A percentile compares a stretch with the other conserved stretches of the same genome.
Conservation (phyloP, 2,797 vertebrate genomes). For the Trichosurus vulpecula region DNA sequence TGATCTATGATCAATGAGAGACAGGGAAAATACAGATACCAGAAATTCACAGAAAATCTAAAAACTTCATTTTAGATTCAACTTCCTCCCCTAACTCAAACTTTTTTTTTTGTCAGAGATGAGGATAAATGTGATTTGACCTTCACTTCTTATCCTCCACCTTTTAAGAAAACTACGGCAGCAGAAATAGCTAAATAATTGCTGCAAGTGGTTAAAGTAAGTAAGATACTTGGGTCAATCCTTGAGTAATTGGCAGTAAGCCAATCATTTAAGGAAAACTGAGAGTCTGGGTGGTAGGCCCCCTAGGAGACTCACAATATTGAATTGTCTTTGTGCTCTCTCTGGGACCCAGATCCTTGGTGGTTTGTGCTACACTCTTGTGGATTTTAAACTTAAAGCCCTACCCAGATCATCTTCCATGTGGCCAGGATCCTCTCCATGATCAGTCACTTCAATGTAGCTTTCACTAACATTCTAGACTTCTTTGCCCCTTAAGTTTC, state of each 20-base stretch:
- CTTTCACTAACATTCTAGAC: background rate
- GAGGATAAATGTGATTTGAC: background rate
- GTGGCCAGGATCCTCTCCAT: background rate
- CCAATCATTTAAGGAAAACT: background rate
- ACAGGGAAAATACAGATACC: background rate
- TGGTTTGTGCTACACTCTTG: background rate
- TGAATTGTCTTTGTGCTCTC: background rate
- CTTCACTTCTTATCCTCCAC: background rate
- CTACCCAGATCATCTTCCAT: background rate
- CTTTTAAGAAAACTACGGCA: slow-evolving; percentile 1
- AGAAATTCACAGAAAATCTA: background rate
- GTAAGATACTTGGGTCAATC: background rate
- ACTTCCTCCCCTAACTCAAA: background rate
- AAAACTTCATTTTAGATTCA: background rate
- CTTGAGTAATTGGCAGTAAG: background rate
- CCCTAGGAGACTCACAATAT: background rate
- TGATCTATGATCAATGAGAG: background rate
- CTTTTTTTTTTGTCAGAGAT: background rate
- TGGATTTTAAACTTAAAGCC: background rate
- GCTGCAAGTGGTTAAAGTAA: background rate
- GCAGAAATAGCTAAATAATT: background rate
- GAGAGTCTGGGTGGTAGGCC: background rate
- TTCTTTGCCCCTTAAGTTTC: background rate
- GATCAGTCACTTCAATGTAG: background rate
- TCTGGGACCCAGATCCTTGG: background rate